Conservation (phyloP, 2,797 vertebrate species). For the Chaenodraco wilsoni region DNA sequence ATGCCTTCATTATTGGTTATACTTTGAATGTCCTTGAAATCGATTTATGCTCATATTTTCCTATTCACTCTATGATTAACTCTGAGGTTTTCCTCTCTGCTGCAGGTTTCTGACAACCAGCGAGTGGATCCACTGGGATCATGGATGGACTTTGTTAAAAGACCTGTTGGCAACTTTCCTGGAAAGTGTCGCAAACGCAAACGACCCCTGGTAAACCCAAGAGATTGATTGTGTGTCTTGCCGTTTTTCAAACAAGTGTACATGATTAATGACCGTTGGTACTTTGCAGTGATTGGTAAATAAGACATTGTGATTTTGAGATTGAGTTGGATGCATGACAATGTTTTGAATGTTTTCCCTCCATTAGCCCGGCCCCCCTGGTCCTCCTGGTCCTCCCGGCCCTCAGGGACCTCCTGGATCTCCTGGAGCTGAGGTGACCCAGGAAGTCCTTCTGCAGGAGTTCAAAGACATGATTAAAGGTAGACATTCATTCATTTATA, state of each 20-base stretch:
- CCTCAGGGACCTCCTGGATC: constrained; percentile 88
- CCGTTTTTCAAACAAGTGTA: not conserved
- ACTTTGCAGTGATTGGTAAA: not conserved
- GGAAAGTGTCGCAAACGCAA: constrained; percentile 91
- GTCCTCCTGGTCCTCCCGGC: constrained; percentile 90
- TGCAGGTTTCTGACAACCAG: constrained; percentile 85
- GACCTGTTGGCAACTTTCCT: constrained; percentile 85
- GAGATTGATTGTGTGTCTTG: constrained; percentile 5
- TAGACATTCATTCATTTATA: constrained; percentile 51
- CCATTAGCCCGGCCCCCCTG: constrained; percentile 90
- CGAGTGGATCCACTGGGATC: constrained; percentile 90
- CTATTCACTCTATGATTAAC: not conserved
- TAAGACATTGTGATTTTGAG: not conserved
- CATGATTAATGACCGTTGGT: not conserved
- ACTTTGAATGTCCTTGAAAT: not conserved
- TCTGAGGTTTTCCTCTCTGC: constrained; percentile 6
- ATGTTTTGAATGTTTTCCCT: constrained; percentile 26
- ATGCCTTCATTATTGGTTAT: constrained; percentile 6
- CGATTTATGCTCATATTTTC: not conserved
- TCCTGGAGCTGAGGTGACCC: constrained; percentile 89
- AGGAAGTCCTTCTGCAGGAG: constrained; percentile 90
- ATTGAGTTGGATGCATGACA: not conserved
- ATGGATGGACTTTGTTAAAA: constrained; percentile 95
- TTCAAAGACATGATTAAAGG: constrained; percentile 96
- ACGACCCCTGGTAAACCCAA: constrained; percentile 86